Evolutionary conservation across 2,797 vertebrate genomes (phyloP), one percentile per base, ranked within the genome.

Genomic region (Vespertilio murinus): DNA sequence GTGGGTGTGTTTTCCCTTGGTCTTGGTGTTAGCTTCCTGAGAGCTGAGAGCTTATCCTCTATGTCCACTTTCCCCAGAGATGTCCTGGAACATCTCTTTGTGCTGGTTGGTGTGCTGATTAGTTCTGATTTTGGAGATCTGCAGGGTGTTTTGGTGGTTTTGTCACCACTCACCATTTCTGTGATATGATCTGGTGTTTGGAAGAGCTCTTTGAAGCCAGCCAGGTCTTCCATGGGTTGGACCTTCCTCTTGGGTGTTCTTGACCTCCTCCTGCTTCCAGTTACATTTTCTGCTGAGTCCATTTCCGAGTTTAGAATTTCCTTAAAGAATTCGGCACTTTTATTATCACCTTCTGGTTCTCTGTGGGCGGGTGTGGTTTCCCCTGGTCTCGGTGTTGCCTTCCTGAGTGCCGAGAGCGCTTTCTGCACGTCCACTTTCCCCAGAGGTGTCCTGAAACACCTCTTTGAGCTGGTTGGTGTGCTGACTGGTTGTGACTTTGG

Each of bases 341-440:
- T 47, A 7, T 3, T 69, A 4, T 3, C 3, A 13, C 7, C 7
- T 12, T 1, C 49, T 3, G 61, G 10, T 6, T 35, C 42, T 77
- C 30, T 1, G 2, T 4, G 3, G 0, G 17, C 6, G 0, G 1
- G 8, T 1, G 0, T 18, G 4, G 38, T 8, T 23, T 33, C 5
- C 23, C 3, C 3, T 3, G 17, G 2, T 2, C 28, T 20, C 16
- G 1, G 33, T 4, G 70, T 4, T 0, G 38, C 4, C n/a, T 61
- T 78, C 42, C 71, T 28, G 25, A 16, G 8, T 0, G 20, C 25
- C 0, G 7, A 83, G 10, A 2, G 25, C 14, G 45, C 23, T 2
- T 16, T 7, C 0, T n/a, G 23, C 1, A 12, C 0, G 1, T 38
- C 42, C 0, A 2, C 23, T 70, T 64, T 75, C 52, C 2, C 9